Evolutionary conservation across 2,888 invertebrate species (phyloP).

Genomic region (Mythimna pallens): DNA sequence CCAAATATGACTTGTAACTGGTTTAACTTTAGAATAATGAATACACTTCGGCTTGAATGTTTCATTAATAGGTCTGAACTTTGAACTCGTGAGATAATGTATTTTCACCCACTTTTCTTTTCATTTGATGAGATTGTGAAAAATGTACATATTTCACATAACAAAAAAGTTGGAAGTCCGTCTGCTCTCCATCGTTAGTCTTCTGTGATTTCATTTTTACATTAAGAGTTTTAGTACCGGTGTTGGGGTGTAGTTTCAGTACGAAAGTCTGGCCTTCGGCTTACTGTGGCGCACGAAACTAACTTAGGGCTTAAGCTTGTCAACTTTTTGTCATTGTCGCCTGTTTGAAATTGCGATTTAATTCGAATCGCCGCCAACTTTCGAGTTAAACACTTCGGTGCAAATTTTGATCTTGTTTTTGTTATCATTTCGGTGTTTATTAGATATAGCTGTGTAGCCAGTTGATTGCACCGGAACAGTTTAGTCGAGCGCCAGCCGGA

Average conservation of each 20-base stretch:
- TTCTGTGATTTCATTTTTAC: constrained; percentile 45
- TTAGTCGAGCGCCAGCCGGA: constrained; percentile 64
- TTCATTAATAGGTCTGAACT: constrained; percentile 25
- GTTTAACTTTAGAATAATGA: constrained; percentile 27
- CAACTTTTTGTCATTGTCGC: constrained; percentile 78
- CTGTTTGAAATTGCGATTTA: constrained; percentile 75
- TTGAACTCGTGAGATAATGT: constrained; percentile 16
- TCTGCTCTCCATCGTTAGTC: constrained; percentile 3
- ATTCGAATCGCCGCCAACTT: constrained; percentile 68
- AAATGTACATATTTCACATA: neutral
- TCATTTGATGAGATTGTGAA: neutral
- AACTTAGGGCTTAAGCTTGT: constrained; percentile 75
- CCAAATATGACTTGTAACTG: constrained; percentile 33
- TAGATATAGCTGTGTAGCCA: constrained; percentile 27
- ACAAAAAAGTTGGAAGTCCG: neutral
- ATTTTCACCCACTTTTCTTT: constrained; percentile 23
- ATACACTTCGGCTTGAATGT: constrained; percentile 19
- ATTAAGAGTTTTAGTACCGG: constrained; percentile 44
- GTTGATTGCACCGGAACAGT: constrained; percentile 56
- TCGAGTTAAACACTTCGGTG: constrained; percentile 60
- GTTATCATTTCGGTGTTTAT: constrained; percentile 47
- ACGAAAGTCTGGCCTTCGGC: constrained; percentile 69
- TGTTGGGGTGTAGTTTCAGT: constrained; percentile 52
- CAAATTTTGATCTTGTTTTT: constrained; percentile 60
- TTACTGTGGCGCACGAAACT: constrained; percentile 71